Conservation (phyloP, 2,888 invertebrate species). For the Maniola hyperantus region DNA sequence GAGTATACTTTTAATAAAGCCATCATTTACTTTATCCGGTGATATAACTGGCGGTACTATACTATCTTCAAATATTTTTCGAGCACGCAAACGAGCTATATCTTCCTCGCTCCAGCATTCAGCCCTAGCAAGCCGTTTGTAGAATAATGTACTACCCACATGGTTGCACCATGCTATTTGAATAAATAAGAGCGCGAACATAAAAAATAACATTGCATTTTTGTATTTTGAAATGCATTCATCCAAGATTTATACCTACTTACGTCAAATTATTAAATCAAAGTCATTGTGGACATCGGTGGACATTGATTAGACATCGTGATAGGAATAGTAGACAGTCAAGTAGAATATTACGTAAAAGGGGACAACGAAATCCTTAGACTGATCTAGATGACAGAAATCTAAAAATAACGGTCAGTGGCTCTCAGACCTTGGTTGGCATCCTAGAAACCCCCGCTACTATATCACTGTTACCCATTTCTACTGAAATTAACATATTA, state of each 20-base stretch:
- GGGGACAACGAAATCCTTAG: too few species aligned
- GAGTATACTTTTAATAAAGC: slow-evolving; percentile 57
- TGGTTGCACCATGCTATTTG: slow-evolving; percentile 48
- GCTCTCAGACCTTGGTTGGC: too few species aligned
- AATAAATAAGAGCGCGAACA: slow-evolving; percentile 53
- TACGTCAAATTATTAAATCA: slow-evolving; percentile 5
- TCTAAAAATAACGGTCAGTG: too few species aligned
- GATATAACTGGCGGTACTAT: slow-evolving; percentile 53
- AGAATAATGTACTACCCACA: slow-evolving; percentile 66
- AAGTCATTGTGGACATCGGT: neutral
- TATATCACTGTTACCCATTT: too few species aligned
- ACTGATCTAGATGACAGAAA: too few species aligned
- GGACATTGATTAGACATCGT: neutral
- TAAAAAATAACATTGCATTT: slow-evolving; percentile 63
- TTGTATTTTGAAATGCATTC: slow-evolving; percentile 40
- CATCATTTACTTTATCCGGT: slow-evolving; percentile 58
- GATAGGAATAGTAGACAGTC: too few species aligned
- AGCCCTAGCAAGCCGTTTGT: slow-evolving; percentile 45
- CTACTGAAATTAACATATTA: too few species aligned
- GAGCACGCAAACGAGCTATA: slow-evolving; percentile 61
- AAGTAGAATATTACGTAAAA: too few species aligned
- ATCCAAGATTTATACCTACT: too few species aligned
- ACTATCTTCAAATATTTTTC: slow-evolving; percentile 59
- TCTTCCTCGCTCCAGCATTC: slow-evolving; percentile 69
- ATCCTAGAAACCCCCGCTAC: too few species aligned